Percentiles rank a stretch among this genome's conserved stretches.
These are phyloP conservation scores for Schrankia costaestrigalis DNA, from an alignment of 2,888 invertebrate genomes.

Conservation along the genomic window DNA sequence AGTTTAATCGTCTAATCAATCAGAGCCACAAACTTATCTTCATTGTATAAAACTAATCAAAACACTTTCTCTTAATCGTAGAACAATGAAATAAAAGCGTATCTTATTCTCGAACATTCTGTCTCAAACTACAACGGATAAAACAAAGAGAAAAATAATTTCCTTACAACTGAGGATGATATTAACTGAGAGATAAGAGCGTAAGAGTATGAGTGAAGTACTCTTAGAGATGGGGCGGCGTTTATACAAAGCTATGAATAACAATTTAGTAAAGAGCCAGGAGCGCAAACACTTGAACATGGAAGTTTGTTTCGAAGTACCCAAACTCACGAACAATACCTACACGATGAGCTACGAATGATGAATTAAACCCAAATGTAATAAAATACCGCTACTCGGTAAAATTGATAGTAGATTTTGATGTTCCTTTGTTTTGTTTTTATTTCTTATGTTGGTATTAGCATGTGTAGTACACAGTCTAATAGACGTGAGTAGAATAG, in stretches of 20 bases:
- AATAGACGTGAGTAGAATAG: too few species aligned
- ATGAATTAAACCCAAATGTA: constrained; percentile 33
- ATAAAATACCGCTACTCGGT: constrained; percentile 31
- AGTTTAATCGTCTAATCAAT: too few species aligned
- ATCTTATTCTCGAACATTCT: constrained; percentile 28
- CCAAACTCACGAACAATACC: constrained; percentile 75
- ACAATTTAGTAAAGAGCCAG: constrained; percentile 77
- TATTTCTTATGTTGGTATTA: neutral
- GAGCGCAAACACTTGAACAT: constrained; percentile 73
- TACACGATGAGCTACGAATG: constrained; percentile 60
- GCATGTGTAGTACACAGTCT: too few species aligned
- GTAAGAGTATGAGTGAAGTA: constrained; percentile 63
- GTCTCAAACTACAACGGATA: constrained; percentile 47
- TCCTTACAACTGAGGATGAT: constrained; percentile 59
- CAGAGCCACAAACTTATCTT: too few species aligned
- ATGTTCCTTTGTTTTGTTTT: constrained; percentile 7
- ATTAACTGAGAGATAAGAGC: constrained; percentile 66
- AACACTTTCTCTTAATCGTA: too few species aligned
- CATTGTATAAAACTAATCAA: too few species aligned
- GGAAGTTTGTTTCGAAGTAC: constrained; percentile 76
- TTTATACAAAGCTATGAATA: constrained; percentile 78
- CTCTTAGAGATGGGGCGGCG: constrained; percentile 66
- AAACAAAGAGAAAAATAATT: constrained; percentile 58
- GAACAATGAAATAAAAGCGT: too few species aligned
- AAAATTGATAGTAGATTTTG: constrained; percentile 12